Conservation (phyloP, 2,113 vertebrate species). For the Athene cunicularia region DNA sequence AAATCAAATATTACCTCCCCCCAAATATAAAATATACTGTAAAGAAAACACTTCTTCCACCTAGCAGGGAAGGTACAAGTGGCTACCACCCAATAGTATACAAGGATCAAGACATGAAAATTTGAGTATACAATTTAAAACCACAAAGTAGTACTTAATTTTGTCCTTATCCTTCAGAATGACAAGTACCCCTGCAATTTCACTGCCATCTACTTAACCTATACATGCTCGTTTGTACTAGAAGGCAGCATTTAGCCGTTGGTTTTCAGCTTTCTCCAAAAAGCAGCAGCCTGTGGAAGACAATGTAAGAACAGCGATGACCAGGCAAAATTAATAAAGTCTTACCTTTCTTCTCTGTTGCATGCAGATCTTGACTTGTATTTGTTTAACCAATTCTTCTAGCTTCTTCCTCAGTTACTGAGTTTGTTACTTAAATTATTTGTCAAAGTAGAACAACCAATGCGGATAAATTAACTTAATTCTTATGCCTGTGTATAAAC, state of each 20-base stretch:
- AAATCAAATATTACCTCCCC: neutral
- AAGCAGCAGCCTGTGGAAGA: neutral
- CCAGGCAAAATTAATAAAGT: neutral
- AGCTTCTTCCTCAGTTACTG: neutral
- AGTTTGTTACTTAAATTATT: neutral
- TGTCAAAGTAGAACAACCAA: neutral
- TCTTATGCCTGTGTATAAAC: fast-evolving
- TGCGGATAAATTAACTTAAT: neutral
- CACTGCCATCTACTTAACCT: neutral
- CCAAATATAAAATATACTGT: neutral
- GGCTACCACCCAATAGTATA: neutral
- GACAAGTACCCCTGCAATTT: no score
- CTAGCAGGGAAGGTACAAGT: neutral
- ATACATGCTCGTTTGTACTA: fast-evolving
- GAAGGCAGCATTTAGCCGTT: neutral
- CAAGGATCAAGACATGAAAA: neutral
- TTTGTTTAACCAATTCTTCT: neutral
- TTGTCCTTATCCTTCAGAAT: neutral
- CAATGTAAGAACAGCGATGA: fast-evolving
- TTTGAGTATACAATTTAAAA: neutral
- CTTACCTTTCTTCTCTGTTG: neutral
- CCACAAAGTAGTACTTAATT: neutral
- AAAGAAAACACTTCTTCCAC: neutral
- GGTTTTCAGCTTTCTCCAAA: neutral
- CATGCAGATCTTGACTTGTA: neutral